Base-by-base conservation (phyloP, 30 jellyfish, hydroid and myxozoan genomes). In the Pelagia noctiluca region DNA sequence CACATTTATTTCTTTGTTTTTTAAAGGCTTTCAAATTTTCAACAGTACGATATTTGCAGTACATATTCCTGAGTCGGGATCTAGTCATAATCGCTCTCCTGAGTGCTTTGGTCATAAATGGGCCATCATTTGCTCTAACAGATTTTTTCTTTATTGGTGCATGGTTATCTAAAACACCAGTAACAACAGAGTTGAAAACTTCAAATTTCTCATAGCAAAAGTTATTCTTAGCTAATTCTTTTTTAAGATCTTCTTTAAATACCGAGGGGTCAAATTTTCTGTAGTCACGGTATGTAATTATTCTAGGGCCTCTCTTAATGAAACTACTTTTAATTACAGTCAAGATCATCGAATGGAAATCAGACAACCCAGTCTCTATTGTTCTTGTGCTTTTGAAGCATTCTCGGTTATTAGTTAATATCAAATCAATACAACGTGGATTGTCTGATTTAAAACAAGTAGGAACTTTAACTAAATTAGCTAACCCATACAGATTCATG, bases 401-500 rank as follows among this genome's bases (percentile, higher is more conserved):
- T 72, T 60, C 36, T 0, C 23, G 57, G 0, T 26, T 42, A 72
- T 72, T 72, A n/a, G 46, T 54, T 42, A 72, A 52, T 47, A 72
- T 42, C 33, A 72, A 50, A 0, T 72, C 75, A 0, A 72, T 54
- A 50, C 74, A 72, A 50, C 71, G 71, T 57, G 57, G 57, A 42
- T 42, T 42, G 57, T 42, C 57, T 42, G 57, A 42, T 42, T 42
- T 42, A 42, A 42, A 42, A 42, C 57, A 42, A 42, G 57, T 42
- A 71, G 47, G 71, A 71, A 38, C 47, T 26, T 72, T 48, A 72
- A 72, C 72, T 26, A 72, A 38, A 53, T 46, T 72, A 72, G 52
- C 72, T 53, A 72, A 72, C 72, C 84, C 84, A 25, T 72, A 42
- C 84, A 34, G 33, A 72, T 72, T 72, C 84, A 72, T 72, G 71